Evolutionary conservation across 2,888 invertebrate genomes (phyloP).

Genomic region (Drosophila silvestris): DNA sequence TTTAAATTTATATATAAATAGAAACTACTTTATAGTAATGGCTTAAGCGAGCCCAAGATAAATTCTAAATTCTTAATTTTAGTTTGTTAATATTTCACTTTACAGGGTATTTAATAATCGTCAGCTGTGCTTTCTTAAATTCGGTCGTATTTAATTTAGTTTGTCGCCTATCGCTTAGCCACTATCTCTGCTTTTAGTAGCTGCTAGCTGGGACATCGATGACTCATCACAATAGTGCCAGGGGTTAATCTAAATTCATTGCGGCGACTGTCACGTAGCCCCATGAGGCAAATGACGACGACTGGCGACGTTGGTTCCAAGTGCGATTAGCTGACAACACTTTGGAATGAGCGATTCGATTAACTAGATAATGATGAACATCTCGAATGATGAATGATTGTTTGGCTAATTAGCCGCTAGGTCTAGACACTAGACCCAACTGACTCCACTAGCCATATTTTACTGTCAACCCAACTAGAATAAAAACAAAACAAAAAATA

Average conservation of each 20-base stretch:
- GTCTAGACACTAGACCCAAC: background rate
- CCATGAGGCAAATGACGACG: conserved; percentile 17
- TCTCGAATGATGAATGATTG: conserved; percentile 37
- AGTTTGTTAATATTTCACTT: background rate
- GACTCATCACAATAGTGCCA: conserved; percentile 42
- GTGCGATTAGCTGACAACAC: conserved; percentile 34
- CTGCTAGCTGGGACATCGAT: conserved; percentile 25
- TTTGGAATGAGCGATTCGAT: conserved; percentile 25
- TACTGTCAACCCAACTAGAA: background rate
- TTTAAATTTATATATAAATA: background rate
- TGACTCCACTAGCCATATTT: background rate
- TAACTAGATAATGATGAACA: conserved; percentile 24
- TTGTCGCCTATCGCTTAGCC: conserved; percentile 21
- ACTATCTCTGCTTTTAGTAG: conserved; percentile 15
- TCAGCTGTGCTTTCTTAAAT: conserved; percentile 4
- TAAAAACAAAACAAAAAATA: background rate
- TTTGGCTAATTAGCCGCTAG: conserved; percentile 4
- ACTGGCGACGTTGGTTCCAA: conserved; percentile 5
- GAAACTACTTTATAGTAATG: background rate
- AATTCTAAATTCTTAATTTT: background rate
- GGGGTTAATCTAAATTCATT: conserved; percentile 36
- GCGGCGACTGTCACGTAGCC: conserved; percentile 54
- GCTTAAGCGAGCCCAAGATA: background rate
- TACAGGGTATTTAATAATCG: background rate
- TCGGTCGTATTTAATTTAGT: conserved; percentile 33